A percentile compares a stretch with the other conserved stretches of the same genome.
Conservation (phyloP, 30 jellyfish, hydroid and myxozoan genomes). For the Nemopilema nomurai region DNA sequence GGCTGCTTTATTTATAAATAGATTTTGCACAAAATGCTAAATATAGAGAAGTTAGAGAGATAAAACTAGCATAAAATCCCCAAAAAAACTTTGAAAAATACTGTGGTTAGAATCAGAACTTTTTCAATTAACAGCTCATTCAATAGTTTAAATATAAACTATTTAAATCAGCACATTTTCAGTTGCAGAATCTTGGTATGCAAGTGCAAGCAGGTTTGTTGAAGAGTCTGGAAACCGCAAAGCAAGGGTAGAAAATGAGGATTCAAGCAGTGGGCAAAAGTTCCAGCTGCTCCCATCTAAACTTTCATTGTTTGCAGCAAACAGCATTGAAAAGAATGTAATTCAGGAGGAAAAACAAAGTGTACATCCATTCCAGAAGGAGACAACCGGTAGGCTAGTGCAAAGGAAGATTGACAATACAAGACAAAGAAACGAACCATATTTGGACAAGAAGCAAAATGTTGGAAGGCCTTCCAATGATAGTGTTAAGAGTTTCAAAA, state of each 20-base stretch:
- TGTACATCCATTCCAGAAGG: neutral
- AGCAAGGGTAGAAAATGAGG: neutral
- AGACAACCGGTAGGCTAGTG: neutral
- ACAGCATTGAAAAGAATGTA: too few relatives aligned
- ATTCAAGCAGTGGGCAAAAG: neutral
- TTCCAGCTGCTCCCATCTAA: conserved; percentile 38
- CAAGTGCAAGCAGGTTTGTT: conserved; percentile 48
- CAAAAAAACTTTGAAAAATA: too few relatives aligned
- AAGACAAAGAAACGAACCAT: neutral
- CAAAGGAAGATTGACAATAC: neutral
- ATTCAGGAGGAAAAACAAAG: too few relatives aligned
- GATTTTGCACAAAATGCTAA: too few relatives aligned
- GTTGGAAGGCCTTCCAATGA: neutral
- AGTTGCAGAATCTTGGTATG: conserved; percentile 22
- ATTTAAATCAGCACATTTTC: neutral
- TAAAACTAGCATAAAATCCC: too few relatives aligned
- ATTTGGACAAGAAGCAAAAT: too few relatives aligned
- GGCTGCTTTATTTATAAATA: neutral
- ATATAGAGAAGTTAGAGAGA: too few relatives aligned
- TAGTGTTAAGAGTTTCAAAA: neutral
- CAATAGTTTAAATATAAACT: too few relatives aligned
- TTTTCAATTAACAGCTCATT: too few relatives aligned
- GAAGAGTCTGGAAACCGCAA: neutral
- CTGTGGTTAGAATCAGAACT: too few relatives aligned
- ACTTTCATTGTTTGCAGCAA: neutral